Evolutionary conservation across 92 coral and sea anemone species (phyloP).

Genomic region (Paragorgia papillata): DNA sequence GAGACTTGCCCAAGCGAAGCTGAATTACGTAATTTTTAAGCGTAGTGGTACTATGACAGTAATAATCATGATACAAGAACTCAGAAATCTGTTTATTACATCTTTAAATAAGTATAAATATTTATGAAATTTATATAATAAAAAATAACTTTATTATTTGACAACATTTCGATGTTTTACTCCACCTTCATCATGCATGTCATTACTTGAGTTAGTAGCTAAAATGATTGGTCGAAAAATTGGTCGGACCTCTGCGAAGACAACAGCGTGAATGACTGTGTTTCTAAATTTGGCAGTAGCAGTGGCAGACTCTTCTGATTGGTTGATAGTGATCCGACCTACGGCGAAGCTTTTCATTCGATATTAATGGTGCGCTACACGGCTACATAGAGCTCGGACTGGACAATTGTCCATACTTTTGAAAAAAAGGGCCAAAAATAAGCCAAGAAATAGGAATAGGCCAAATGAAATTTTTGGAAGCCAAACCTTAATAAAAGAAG

Average conservation of each 20-base stretch:
- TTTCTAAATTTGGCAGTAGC: not conserved
- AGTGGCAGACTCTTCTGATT: not conserved
- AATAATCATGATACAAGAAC: not conserved
- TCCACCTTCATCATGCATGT: not conserved
- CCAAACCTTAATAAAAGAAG: constrained; percentile 21
- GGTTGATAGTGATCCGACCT: constrained; percentile 6
- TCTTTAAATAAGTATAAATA: not conserved
- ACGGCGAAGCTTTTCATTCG: not conserved
- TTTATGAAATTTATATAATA: not conserved
- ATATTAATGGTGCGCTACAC: not conserved
- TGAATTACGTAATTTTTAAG: not conserved
- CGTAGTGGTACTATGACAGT: not conserved
- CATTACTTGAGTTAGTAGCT: constrained; percentile 9
- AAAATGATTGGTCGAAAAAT: constrained; percentile 1
- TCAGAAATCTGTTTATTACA: not conserved
- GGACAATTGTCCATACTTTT: not conserved
- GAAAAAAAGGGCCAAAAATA: constrained; percentile 9
- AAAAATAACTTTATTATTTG: not conserved
- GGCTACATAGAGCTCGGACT: not conserved
- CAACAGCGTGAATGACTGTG: not conserved
- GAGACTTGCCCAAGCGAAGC: not conserved
- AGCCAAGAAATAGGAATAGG: constrained; percentile 8
- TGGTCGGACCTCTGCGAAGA: constrained; percentile 2
- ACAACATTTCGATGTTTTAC: not conserved
- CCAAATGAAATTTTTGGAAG: constrained; percentile 13